A percentile compares a stretch with the other conserved stretches of the same genome.
Evolutionary conservation across 1,140 invertebrate species (phyloP).

Genomic region (Colletes latitarsis): DNA sequence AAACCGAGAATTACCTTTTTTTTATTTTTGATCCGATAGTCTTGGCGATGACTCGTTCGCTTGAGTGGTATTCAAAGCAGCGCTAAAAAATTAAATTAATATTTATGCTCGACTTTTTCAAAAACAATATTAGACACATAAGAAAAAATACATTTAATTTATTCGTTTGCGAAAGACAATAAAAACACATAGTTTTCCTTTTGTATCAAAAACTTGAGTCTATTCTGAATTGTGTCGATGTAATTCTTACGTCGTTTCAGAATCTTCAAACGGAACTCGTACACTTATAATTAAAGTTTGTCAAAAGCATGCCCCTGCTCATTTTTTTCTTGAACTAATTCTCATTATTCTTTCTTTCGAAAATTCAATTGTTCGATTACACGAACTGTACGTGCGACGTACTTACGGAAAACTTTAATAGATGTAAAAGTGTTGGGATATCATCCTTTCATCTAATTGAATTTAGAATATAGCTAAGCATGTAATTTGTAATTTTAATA

Average conservation of each 20-base stretch:
- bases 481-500: constrained; percentile 62
- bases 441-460: constrained; percentile 25
- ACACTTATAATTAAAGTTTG: not conserved
- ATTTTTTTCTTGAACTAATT: not conserved
- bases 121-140: constrained; percentile 16
- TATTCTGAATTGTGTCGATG: not conserved
- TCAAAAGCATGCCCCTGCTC: not conserved
- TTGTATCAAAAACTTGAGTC: not conserved
- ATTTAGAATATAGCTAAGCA: constrained; percentile 47
- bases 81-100: constrained; percentile 34
- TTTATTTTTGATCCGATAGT: not conserved
- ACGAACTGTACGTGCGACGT: not conserved
- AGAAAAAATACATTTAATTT: constrained; percentile 32
- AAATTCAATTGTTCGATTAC: constrained; percentile 13
- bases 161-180: constrained; percentile 7
- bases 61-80: constrained; percentile 22
- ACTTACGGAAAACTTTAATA: constrained; percentile 26
- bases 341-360: not conserved
- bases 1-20: constrained; percentile 10
- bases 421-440: not conserved
- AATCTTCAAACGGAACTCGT: too few relatives aligned
- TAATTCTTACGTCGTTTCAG: not conserved
- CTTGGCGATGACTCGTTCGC: constrained; percentile 30
- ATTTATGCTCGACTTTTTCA: constrained; percentile 12
- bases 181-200: constrained; percentile 16